Evolutionary conservation across 2,797 vertebrate species (phyloP), one percentile per base, ranked within the genome.

Genomic region (Hemibagrus guttatus): DNA sequence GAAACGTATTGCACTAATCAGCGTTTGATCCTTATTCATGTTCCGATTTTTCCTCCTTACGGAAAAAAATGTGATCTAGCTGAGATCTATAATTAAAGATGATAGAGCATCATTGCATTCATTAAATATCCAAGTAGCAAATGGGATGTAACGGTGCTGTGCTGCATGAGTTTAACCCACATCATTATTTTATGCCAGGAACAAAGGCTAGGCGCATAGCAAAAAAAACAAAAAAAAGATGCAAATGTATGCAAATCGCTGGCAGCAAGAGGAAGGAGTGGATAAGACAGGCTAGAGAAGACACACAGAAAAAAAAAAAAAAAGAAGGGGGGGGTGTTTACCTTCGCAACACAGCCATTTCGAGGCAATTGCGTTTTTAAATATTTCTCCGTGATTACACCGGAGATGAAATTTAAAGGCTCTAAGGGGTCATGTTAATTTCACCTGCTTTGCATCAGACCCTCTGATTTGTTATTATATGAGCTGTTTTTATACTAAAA

Each of bases 201-300:
- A 97, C 96, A 97, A 98, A 97, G 96, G 93, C 94, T 93, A 90
- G 95, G 93, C 94, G 93, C 94, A 95, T 95, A 93, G 95, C 95
- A 93, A 96, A 95, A 61, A 82, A 82, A 96, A 95, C 42, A 82
- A 82, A 63, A 63, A 63, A 93, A 85, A 92, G 90, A 96, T 96
- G 96, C 95, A 97, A 97, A 97, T 97, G 90, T 95, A 96, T 95
- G 95, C 93, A 96, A 97, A 97, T 97, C 94, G 94, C 75, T 66
- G 76, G 64, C 85, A 90, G 93, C 90, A 69, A 90, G 59, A 83
- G 87, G 81, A 85, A 85, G 81, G 83, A 81, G 83, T 85, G 86
- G 84, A 84, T 85, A 84, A 59, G 69, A 92, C 90, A 91, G 87
- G 90, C 90, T 76, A 91, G 92, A 90, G 86, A 93, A 92, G 89